Conservation (phyloP, 2,113 vertebrate genomes). For the Pavo muticus region DNA sequence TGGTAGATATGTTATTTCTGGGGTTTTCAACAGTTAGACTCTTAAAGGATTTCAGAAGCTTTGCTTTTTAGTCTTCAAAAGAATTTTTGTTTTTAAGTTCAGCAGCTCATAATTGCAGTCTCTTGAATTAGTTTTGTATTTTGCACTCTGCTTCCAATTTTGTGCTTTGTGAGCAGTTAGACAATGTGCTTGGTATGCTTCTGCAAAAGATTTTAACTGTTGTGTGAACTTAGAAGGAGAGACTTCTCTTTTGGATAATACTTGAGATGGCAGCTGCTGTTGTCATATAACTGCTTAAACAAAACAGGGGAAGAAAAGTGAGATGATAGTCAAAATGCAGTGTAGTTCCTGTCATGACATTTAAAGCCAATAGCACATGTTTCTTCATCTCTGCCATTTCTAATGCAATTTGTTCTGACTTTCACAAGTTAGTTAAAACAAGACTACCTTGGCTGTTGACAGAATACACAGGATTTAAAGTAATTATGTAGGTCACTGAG, state of each 20-base stretch:
- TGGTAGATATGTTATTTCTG: not conserved
- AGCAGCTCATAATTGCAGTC: not conserved
- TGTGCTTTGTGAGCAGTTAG: not conserved
- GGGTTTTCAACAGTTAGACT: not conserved
- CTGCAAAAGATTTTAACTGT: not conserved
- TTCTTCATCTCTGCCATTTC: not conserved
- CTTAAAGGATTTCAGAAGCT: not conserved
- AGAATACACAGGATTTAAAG: not conserved
- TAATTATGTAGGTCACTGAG: not conserved
- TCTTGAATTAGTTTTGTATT: not conserved
- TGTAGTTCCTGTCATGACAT: not conserved
- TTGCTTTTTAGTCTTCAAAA: not conserved
- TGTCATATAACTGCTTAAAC: conserved; percentile 15
- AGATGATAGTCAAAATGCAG: conserved; percentile 11
- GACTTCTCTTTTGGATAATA: not conserved
- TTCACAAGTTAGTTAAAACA: not conserved
- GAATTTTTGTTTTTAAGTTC: not conserved
- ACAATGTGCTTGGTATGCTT: not conserved
- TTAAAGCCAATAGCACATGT: not conserved
- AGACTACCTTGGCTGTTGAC: not conserved
- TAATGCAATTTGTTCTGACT: not conserved
- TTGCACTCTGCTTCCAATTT: not conserved
- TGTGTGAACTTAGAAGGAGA: not conserved
- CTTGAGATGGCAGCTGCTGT: conserved; percentile 35
- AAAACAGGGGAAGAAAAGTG: conserved; percentile 4